Evolutionary conservation across 2,888 invertebrate species (phyloP), one percentile per base, ranked within the genome.

Genomic region (Rotaria sp.): DNA sequence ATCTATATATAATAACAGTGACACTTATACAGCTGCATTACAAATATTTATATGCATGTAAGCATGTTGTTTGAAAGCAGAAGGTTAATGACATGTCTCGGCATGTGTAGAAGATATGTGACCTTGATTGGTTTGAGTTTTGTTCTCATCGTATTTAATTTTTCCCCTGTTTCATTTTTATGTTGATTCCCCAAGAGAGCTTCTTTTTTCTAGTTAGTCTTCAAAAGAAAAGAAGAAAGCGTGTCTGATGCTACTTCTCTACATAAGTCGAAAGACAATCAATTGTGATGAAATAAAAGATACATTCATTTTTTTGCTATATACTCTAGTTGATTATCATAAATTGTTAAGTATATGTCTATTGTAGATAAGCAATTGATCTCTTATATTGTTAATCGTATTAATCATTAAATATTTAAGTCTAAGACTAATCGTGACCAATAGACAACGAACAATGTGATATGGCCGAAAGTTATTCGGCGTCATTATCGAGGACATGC

Each of bases 381-480:
- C 67, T 67, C 67, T 67, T 67, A 35, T 35, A 67, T 67, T 67
- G 67, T 67, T 67, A 67, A 67, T 67, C 67, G 30, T 67, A 67
- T 67, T 67, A 67, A 30, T 30, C 35, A 67, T 67, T 67, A 67
- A 67, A 35, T 67, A 67, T 67, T 67, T 35, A 67, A 67, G 67
- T 67, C 35, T 67, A 18, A 30, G 30, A 35, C 67, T 67, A 21
- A 35, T 67, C 35, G 35, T 67, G 35, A 30, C 67, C 35, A 67
- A 30, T 35, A 67, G 35, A 67, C 67, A 67, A 67, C 35, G 35
- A 35, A 67, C 35, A 67, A 67, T 67, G 67, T 67, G 67, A 67
- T 67, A 67, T 67, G 67, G 67, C 67, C 67, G 67, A 67, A 67
- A 67, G 21, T 67, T 67, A 18, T 67, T 67, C 67, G 67, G 67